Evolutionary conservation across 1,140 invertebrate species (phyloP).

Genomic region (Drosophila ironensis): DNA sequence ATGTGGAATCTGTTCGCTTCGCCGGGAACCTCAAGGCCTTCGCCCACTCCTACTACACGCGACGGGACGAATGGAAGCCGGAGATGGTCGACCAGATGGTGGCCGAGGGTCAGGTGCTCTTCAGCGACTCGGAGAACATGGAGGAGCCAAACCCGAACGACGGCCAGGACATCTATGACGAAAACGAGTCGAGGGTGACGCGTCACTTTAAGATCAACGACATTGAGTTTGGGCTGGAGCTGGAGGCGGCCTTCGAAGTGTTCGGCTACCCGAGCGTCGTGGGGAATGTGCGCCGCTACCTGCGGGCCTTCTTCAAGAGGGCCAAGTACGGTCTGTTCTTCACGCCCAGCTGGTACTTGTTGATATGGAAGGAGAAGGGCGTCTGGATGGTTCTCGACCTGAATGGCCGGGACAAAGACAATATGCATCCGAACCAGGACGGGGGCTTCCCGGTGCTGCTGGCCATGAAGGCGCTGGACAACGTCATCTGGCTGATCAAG

Average conservation of each 20-base stretch:
- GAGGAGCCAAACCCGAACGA: slow-evolving; percentile 10
- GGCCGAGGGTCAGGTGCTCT: slow-evolving; percentile 49
- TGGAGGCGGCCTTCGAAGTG: slow-evolving; percentile 54
- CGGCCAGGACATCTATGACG: slow-evolving; percentile 51
- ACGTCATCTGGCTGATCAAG: slow-evolving; percentile 55
- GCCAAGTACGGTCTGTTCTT: slow-evolving; percentile 44
- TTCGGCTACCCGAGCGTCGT: slow-evolving; percentile 22
- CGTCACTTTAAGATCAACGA: slow-evolving; percentile 63
- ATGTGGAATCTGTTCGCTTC: slow-evolving; percentile 41
- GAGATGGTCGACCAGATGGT: slow-evolving; percentile 46
- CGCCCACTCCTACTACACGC: slow-evolving; percentile 51
- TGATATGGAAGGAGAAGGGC: slow-evolving; percentile 64
- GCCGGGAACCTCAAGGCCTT: slow-evolving; percentile 50
- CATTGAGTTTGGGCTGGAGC: slow-evolving; percentile 54
- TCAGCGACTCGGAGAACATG: slow-evolving; percentile 52
- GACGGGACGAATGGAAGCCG: slow-evolving; percentile 50
- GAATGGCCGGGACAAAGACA: slow-evolving; percentile 46
- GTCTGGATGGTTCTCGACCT: slow-evolving; percentile 65
- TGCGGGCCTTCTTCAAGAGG: slow-evolving; percentile 40
- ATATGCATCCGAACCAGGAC: slow-evolving; percentile 25
- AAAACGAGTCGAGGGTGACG: slow-evolving; percentile 48
- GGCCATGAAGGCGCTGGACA: slow-evolving; percentile 49
- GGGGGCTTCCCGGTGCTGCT: slow-evolving; percentile 38
- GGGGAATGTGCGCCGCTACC: slow-evolving; percentile 23
- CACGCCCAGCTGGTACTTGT: slow-evolving; percentile 44